phyloP scores from a whole-genome alignment of 2,888 invertebrate species.

The Mallateleia sp. region DNA sequence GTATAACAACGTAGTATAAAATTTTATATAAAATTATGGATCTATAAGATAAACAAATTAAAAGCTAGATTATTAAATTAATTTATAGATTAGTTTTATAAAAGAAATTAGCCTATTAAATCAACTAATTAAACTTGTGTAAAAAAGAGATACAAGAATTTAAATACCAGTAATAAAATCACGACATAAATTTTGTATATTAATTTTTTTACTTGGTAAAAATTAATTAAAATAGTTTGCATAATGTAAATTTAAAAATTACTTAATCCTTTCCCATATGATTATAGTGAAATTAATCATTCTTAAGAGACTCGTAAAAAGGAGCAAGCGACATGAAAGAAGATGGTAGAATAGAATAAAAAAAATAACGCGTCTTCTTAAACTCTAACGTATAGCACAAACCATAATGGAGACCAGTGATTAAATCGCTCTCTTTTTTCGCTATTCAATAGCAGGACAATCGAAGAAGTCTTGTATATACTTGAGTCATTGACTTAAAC shows the following conservation, averaged over 20 bases:
- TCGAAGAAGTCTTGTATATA: slow-evolving; percentile 81
- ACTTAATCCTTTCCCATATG: not conserved
- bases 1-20: too few relatives aligned
- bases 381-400: slow-evolving; percentile 44
- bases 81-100: too few relatives aligned
- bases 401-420: slow-evolving; percentile 85
- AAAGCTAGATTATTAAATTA: too few relatives aligned
- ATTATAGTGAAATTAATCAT: slow-evolving; percentile 76
- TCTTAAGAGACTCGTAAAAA: slow-evolving; percentile 84
- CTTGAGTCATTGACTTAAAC: slow-evolving; percentile 81
- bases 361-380: slow-evolving; percentile 17
- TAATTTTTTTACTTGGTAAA: too few relatives aligned
- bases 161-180: too few relatives aligned
- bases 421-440: slow-evolving; percentile 81
- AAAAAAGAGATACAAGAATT: too few relatives aligned
- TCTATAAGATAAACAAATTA: too few relatives aligned
- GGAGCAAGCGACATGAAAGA: not conserved
- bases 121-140: too few relatives aligned
- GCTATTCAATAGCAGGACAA: slow-evolving; percentile 83
- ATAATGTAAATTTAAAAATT: not conserved
- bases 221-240: not conserved
- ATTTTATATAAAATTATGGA: too few relatives aligned
- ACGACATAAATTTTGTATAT: too few relatives aligned
- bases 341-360: slow-evolving; percentile 32
- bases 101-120: too few relatives aligned